These are phyloP conservation scores for Scomber scombrus DNA, from an alignment of 2,113 vertebrate genomes.

Conservation along the genomic window DNA sequence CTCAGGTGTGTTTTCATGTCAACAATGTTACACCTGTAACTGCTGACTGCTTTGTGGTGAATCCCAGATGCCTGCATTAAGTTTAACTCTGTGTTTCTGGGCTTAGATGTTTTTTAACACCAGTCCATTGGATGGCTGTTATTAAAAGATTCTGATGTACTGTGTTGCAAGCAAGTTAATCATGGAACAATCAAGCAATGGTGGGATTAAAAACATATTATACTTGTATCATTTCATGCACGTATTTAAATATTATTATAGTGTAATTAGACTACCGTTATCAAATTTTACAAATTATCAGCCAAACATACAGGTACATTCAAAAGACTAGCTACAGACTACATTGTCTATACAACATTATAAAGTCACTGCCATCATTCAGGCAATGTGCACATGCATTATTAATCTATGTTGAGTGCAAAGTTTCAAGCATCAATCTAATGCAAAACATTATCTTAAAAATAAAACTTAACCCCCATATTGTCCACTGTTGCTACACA, in stretches of 20 bases:
- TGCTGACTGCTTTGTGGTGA: neutral
- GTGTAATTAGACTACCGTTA: neutral
- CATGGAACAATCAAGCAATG: neutral
- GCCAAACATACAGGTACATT: neutral
- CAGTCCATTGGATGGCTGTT: neutral
- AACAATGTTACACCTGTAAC: neutral
- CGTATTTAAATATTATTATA: neutral
- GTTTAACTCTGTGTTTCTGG: neutral
- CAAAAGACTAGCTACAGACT: neutral
- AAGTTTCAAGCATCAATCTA: constrained; percentile 2
- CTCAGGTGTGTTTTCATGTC: no score
- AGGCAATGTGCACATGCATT: neutral
- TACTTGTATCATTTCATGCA: neutral
- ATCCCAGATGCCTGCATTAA: neutral
- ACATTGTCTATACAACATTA: neutral
- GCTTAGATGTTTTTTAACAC: neutral
- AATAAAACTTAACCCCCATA: neutral
- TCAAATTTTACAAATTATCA: neutral
- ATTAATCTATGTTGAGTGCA: constrained; percentile 5
- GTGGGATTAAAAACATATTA: neutral
- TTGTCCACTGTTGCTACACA: constrained; percentile 17
- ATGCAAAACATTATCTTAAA: constrained; percentile 15
- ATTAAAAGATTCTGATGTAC: neutral
- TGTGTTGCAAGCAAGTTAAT: constrained; percentile 12
- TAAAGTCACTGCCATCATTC: neutral